Base-by-base conservation (phyloP, 2,888 invertebrate genomes). In the Scelioninae gen. 2 region DNA sequence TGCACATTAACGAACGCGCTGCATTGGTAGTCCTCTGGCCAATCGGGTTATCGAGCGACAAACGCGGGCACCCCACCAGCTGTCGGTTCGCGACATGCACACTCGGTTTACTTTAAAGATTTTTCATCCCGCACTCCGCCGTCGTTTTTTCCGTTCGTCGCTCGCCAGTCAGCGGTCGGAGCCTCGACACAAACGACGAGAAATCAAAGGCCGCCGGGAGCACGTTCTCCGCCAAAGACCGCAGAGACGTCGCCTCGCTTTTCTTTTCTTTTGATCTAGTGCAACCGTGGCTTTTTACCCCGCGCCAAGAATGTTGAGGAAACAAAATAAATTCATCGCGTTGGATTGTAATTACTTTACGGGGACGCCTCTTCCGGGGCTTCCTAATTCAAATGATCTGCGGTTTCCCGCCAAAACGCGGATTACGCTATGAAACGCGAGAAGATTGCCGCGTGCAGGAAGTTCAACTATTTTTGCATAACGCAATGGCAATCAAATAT, bases 11-110 rank as follows among this genome's bases (percentile, higher is more conserved):
- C 72, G 64, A 71, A 71, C 72, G 73, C 65, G 78, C 77, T 81
- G 81, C 81, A 83, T 83, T 82, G 83, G 83, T 78, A 81, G 81
- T 73, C 76, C 73, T 60, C 76, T 78, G 77, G 76, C 83, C 83
- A 84, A 84, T 83, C 81, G 80, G 79, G 76, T 81, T 81, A 81
- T 79, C 78, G 78, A 72, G 69, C 80, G 78, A 79, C 78, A 78
- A 80, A 80, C 80, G 80, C 78, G 77, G 73, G 22, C 80, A 79
- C 81, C 79, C 82, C 81, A 63, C 72, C 79, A 77, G 45, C 58
- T 67, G 70, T 74, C 72, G 65, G 41, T 58, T 55, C 64, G 63
- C 73, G 73, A 73, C 73, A 75, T 75, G 77, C 80, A 60, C 72
- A 60, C 72, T 46, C 71, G 77, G 79, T 81, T 80, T 80, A 78